A percentile compares a stretch with the other conserved stretches of the same genome.
Evolutionary conservation across 1,140 invertebrate genomes (phyloP).

Genomic region (Ptiloglossa arizonensis): DNA sequence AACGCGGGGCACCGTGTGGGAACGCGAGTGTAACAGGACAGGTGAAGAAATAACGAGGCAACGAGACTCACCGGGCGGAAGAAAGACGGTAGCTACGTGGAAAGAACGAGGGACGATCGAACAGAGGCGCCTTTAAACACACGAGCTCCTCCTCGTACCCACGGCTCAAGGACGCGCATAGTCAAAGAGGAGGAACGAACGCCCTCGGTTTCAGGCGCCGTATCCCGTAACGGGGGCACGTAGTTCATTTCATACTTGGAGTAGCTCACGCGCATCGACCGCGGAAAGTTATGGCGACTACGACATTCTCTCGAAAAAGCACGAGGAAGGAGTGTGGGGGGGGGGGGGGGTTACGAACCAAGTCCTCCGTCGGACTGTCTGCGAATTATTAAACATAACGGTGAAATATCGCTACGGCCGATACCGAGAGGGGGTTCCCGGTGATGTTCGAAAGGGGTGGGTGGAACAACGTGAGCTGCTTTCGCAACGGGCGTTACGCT

Average conservation of each 20-base stretch:
- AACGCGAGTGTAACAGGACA: too few species aligned
- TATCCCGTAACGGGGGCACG: conserved; percentile 15
- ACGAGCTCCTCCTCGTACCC: not conserved
- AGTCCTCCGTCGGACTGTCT: conserved; percentile 27
- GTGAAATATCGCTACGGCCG: conserved; percentile 60
- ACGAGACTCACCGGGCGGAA: too few species aligned
- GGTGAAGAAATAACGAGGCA: too few species aligned
- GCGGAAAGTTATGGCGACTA: conserved; percentile 41
- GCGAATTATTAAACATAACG: conserved; percentile 69
- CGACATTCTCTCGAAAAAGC: conserved; percentile 23
- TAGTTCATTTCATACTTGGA: conserved; percentile 57
- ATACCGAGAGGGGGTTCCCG: not conserved
- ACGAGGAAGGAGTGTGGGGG: not conserved
- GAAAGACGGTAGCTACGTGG: too few species aligned
- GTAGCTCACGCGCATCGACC: conserved; percentile 25
- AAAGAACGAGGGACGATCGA: too few species aligned
- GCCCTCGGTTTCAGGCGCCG: not conserved
- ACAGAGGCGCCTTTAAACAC: too few species aligned
- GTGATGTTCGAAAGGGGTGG: not conserved
- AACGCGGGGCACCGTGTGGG: too few species aligned
- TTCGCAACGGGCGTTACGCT: conserved; percentile 26
- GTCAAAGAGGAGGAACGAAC: conserved; percentile 2
- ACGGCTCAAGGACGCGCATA: not conserved
- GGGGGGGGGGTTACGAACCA: too few species aligned
- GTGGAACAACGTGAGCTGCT: conserved; percentile 50